Evolutionary conservation across 2,797 vertebrate genomes (phyloP), one percentile per base, ranked within the genome.

Genomic region (Myotis daubentonii): DNA sequence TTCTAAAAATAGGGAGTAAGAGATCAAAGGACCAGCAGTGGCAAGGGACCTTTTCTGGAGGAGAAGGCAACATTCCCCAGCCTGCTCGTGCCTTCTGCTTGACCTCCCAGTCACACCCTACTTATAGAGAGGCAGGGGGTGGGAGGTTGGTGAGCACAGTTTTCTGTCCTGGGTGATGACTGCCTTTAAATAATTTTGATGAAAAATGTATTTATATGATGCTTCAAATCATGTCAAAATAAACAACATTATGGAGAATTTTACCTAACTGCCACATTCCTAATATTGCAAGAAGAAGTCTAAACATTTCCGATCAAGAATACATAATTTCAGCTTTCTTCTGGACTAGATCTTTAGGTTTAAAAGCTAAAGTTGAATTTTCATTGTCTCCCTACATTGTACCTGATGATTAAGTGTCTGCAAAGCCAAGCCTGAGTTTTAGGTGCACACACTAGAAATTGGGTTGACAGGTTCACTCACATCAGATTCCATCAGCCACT

Each of bases 1-100:
- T 81, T 95, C 97, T 97, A 97, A 97, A 97, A 95, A 97, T 97
- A 97, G 93, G 51, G n/a, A 75, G 49, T 44, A 30, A 76, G 92
- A 89, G 89, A 97, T 95, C 96, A 97, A 94, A 96, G 97, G 86
- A 82, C 70, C 81, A 81, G 93, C 51, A 65, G 84, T 33, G 33
- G 49, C 5, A n/a, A 96, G 86, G 85, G 87, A 91, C 38, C 30
- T 55, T 94, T 95, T 87, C 66, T 93, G 95, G 90, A 76, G 87
- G 33, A 79, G 41, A 51, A 68, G 79, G 66, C 65, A 30, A 38
- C 62, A 4, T 30, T 86, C 36, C 8, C 78, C n/a, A 36, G 55
- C 38, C 71, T 44, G 74, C 70, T 71, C 4, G 0, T 55, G 80
- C 36, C n/a, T 55, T 49, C 79, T 74, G 25, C 62, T 47, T n/a